Conservation (phyloP, 2,888 invertebrate species). For the Crocallis elinguaria region DNA sequence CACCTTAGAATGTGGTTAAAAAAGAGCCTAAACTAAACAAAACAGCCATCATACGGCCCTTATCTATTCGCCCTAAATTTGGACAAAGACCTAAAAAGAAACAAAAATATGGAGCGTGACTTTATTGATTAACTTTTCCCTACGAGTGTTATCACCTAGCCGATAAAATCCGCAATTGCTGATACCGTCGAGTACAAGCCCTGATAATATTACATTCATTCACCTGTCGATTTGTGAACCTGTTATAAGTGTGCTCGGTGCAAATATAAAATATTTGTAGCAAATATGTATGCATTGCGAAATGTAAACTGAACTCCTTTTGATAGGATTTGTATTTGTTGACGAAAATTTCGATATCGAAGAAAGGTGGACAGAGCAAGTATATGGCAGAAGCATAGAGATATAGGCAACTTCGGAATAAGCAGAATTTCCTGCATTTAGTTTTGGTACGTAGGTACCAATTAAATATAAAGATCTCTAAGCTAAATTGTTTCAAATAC, state of each 20-base stretch:
- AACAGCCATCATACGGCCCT: conserved; percentile 6
- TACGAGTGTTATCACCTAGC: conserved; percentile 57
- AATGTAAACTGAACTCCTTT: conserved; percentile 26
- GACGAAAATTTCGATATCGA: background rate
- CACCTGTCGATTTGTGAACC: conserved; percentile 72
- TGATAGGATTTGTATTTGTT: conserved; percentile 17
- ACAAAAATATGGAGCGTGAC: conserved; percentile 10
- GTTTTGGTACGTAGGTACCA: too few species aligned
- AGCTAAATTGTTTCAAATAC: too few species aligned
- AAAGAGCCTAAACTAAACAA: too few species aligned
- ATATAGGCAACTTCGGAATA: too few species aligned
- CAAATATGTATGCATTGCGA: conserved; percentile 42
- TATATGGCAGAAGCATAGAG: too few species aligned
- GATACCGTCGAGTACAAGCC: conserved; percentile 59
- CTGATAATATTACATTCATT: conserved; percentile 66
- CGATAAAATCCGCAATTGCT: conserved; percentile 65
- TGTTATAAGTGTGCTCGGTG: conserved; percentile 50
- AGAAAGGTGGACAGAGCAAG: background rate
- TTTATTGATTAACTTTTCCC: conserved; percentile 53
- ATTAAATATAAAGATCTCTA: too few species aligned
- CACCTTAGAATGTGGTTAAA: background rate
- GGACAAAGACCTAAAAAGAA: conserved; percentile 11
- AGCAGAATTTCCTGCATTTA: too few species aligned
- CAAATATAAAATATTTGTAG: conserved; percentile 44
- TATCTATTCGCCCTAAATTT: conserved; percentile 25